Evolutionary conservation across 2,113 vertebrate genomes (phyloP), one percentile per base, ranked within the genome.

Genomic region (Girardinichthys multiradiatus): DNA sequence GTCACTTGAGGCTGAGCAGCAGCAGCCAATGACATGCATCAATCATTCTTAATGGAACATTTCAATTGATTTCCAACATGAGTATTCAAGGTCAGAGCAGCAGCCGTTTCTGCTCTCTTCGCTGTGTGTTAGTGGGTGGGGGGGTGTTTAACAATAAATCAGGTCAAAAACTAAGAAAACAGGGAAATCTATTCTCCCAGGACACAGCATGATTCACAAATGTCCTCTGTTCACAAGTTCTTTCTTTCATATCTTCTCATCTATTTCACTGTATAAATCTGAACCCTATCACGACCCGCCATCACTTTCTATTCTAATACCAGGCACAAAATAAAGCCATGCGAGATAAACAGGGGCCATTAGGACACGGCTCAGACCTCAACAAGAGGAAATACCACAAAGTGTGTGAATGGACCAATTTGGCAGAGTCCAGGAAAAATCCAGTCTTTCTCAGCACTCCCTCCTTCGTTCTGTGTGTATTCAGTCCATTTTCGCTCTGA

Each of bases 41-140:
- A 92, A 90, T 94, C 92, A 89, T 86, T 74, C 90, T 91, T 92
- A 89, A 86, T 90, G 83, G 86, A 90, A 85, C 74, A 82, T 86
- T 88, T 87, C 87, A 57, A 92, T 90, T 84, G 89, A 92, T 92
- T 90, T 90, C 72, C 72, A 81, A 65, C 80, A 79, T 76, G 72
- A 78, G 72, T 74, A 89, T 87, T 87, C 87, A 92, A 94, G 91
- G 92, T 91, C 89, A 90, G 61, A 73, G 71, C 70, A 78, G 74
- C 71, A 72, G 70, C 28, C 27, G 62, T 28, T 64, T 64, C 62
- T 15, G 62, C 65, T 58, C 8, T 45, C 65, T 67, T 33, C 64
- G 67, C 69, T 58, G 31, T 68, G 26, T 79, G 35, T 2, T 54
- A 77, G 48, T 80, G 69, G 73, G 39, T 77, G 59, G 74, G 66